Base-by-base conservation (phyloP, 1,140 invertebrate genomes). In the Ostrea edulis region DNA sequence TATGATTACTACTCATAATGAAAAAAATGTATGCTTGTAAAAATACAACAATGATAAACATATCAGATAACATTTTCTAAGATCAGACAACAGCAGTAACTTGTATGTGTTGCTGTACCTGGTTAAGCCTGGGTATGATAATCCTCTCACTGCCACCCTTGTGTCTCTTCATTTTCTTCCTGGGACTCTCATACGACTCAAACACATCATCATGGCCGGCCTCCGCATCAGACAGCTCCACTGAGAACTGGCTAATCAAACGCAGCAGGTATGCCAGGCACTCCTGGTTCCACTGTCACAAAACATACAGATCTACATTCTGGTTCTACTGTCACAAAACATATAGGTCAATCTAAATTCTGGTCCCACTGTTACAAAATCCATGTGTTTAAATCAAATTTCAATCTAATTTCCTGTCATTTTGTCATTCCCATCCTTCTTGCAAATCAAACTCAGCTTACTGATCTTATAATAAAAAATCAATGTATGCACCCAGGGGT, bases 231-330 rank as follows among this genome's bases (percentile, higher is more conserved):
- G 93, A 92, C 20, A 90, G 87, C 35, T 93, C 93, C 5, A 98
- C 97, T 0, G 98, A 98, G 77, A 98, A 96, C 88, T 98, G 97
- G 94, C 93, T 94, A 20, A 99, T 94, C 86, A 98, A 95, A 91
- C 98, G 97, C 20, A 99, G 93, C 14, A 99, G 94, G 91, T 97
- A 97, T 0, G 98, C 97, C 12, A 99, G 95, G 94, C 98, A 98
- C 93, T 99, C 98, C 94, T 98, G 98, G 86, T 98, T 97, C 98
- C 98, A 99, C 95, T 99, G 89, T 68, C 91, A 90, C 86, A 84
- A 14, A 89, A 25, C 0, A 9, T 51, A 29, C 29, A 82, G 9
- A 77, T 71, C 22, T 11, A 22, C 5, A n/a, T 44, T 44, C 1
- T 2, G 5, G 35, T 44, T n/a, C n/a, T n/a, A n/a, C 35, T 44